These are phyloP conservation scores for Salvelinus namaycush DNA, from an alignment of 2,113 vertebrate genomes.

Conservation along the genomic window DNA sequence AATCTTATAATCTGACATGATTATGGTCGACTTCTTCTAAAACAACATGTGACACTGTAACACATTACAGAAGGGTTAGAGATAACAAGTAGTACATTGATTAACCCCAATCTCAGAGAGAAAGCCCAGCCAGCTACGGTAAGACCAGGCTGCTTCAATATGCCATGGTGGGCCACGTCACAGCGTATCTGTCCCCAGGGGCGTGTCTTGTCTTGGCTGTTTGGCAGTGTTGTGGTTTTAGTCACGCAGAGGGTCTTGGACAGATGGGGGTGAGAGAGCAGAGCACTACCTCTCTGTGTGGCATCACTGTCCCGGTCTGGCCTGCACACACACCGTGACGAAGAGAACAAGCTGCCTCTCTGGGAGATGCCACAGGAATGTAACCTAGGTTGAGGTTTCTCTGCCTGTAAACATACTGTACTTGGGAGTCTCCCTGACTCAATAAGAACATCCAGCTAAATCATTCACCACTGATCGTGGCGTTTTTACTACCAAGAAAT, in stretches of 20 bases:
- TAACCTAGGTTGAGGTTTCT: constrained; percentile 4
- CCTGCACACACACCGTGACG: neutral
- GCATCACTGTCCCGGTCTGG: neutral
- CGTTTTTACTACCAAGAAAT: constrained; percentile 26
- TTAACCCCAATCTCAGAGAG: neutral
- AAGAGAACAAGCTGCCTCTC: neutral
- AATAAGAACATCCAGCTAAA: constrained; percentile 9
- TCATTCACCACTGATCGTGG: constrained; percentile 21
- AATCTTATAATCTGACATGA: too few species aligned
- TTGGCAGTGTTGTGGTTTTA: constrained; percentile 30
- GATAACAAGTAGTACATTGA: too few species aligned
- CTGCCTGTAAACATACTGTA: neutral
- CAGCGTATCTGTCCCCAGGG: constrained; percentile 19
- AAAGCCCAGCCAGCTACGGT: constrained; percentile 28
- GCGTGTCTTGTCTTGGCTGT: neutral
- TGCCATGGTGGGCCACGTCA: constrained; percentile 27
- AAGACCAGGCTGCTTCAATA: constrained; percentile 24
- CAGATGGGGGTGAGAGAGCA: constrained; percentile 28
- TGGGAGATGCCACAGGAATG: constrained; percentile 16
- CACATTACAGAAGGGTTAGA: too few species aligned
- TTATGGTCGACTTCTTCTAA: too few species aligned
- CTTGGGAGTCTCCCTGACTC: neutral
- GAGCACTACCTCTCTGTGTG: constrained; percentile 8
- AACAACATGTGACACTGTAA: too few species aligned
- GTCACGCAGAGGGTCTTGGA: constrained; percentile 29